Base-by-base conservation (phyloP, 2,888 invertebrate species). In the Mythimna loreyi region DNA sequence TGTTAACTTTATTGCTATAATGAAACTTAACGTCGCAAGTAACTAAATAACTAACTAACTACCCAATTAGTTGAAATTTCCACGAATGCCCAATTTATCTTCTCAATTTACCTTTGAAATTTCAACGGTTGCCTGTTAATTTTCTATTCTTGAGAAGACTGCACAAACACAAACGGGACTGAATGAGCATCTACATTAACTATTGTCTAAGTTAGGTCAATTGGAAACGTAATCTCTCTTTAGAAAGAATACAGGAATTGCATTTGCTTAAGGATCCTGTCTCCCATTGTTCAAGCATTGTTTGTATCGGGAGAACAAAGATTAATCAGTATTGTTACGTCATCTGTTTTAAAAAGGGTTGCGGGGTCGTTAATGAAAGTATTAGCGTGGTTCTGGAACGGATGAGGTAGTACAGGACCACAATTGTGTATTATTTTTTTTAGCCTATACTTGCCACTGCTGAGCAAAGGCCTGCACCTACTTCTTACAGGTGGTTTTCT, bases 171-270 rank as follows among this genome's bases (percentile, higher is more conserved):
- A 65, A 63, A 43, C 30, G 11, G 47, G 13, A 60, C 30, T 33
- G 40, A 58, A 47, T 52, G 59, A 43, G 52, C 58, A 56, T 52
- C 47, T 60, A 23, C 33, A 60, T 53, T 53, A 30, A 11, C 28
- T 60, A 64, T 60, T 63, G 63, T 72, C 59, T 47, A 40, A 30
- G 40, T 40, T 13, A 19, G n/a, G 63, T 23, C 78, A 60, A 52
- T 60, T n/a, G 50, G 63, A 60, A 72, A n/a, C 16, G 56, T 30
- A 78, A 63, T 71, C 47, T 63, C 53, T 56, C 23, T 55, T 36
- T 50, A 8, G 25, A 30, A 70, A 11, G n/a, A n/a, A n/a, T n/a
- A n/a, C n/a, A n/a, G 57, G 59, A 56, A 11, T 19, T 56, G n/a
- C 13, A 28, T 50, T 50, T 57, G 0, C 25, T 74, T 33, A 43